Conservation (phyloP, 2,888 invertebrate species). For the Toxonevra muliebris region DNA sequence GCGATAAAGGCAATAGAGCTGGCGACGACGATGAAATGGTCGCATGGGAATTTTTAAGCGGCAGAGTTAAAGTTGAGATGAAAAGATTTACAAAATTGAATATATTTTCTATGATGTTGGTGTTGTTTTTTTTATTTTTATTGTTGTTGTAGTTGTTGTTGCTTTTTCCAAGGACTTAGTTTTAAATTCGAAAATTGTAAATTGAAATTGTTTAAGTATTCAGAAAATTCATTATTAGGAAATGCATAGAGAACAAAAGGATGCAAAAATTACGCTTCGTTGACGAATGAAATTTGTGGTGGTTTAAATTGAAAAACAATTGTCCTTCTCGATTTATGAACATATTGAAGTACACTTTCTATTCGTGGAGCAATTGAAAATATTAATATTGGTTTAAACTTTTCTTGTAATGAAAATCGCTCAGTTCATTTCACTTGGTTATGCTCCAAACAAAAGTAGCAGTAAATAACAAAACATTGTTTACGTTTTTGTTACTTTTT, state of each 20-base stretch:
- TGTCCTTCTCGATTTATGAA: background rate
- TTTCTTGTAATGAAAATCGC: background rate
- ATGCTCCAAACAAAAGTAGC: background rate
- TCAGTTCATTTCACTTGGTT: no score
- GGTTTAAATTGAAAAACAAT: background rate
- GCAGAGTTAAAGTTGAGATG: conserved; percentile 26
- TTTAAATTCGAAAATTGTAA: no score
- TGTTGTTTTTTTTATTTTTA: no score
- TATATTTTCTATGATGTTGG: background rate
- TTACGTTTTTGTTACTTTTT: background rate
- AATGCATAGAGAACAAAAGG: no score
- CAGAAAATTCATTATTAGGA: background rate
- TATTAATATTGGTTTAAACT: no score
- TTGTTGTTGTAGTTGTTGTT: no score
- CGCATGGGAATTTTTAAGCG: conserved; percentile 22
- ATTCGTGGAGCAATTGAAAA: no score
- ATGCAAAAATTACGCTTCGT: no score
- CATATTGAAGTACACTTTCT: no score
- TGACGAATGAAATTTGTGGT: background rate
- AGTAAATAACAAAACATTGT: background rate
- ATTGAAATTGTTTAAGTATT: conserved; percentile 1
- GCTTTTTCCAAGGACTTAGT: no score
- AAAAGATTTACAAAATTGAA: conserved; percentile 32
- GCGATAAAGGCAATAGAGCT: background rate
- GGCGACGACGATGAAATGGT: background rate